Conservation (phyloP, 2,797 vertebrate species). For the Typhlichthys eigenmanni region DNA sequence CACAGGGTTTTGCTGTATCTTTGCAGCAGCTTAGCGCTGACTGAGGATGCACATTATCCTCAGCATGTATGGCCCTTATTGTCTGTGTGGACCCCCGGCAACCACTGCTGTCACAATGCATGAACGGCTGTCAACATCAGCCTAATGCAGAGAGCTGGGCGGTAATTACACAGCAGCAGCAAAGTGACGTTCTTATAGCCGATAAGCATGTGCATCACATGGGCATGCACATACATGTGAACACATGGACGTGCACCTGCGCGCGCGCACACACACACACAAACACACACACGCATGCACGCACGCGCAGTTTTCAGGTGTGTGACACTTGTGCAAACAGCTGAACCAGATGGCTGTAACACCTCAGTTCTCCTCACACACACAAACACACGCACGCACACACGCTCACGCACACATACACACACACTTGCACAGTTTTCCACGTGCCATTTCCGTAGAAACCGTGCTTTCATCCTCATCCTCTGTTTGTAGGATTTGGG, state of each 20-base stretch:
- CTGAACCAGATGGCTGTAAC: constrained; percentile 23
- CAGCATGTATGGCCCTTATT: neutral
- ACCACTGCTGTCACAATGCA: constrained; percentile 17
- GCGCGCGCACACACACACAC: constrained; percentile 10
- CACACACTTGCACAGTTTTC: constrained; percentile 4
- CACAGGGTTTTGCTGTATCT: neutral
- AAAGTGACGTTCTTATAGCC: neutral
- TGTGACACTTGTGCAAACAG: constrained; percentile 53
- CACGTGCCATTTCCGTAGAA: constrained; percentile 16
- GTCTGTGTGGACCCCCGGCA: neutral
- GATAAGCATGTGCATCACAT: neutral
- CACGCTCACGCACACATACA: no score
- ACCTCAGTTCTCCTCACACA: constrained; percentile 3
- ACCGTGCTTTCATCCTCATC: constrained; percentile 35
- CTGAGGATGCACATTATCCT: neutral
- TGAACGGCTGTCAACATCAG: neutral
- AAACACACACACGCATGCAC: constrained; percentile 12
- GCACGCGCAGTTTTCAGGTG: constrained; percentile 22
- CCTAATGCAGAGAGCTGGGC: neutral
- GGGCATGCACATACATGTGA: neutral
- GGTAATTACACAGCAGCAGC: constrained; percentile 12
- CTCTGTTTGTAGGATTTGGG: constrained; percentile 68
- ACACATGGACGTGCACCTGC: constrained; percentile 8
- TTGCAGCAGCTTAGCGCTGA: neutral
- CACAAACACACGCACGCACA: constrained; percentile 5